phyloP scores from a whole-genome alignment of 2,797 vertebrate genomes.

The Luscinia megarhynchos region DNA sequence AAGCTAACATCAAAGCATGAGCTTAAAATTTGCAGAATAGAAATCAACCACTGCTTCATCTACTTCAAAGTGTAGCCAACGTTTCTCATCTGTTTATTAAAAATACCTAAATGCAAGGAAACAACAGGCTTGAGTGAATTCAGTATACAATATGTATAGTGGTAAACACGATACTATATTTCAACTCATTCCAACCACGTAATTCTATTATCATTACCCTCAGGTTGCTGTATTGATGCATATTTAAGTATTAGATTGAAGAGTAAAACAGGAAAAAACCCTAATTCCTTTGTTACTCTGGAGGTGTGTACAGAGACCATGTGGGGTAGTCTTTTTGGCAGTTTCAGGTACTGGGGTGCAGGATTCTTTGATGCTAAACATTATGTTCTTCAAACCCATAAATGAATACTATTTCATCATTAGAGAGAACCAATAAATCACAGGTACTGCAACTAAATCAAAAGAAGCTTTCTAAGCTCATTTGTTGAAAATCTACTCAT shows the following conservation, averaged over 20 bases:
- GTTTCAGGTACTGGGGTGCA: background rate
- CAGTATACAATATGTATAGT: background rate
- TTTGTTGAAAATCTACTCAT: background rate
- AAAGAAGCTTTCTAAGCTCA: background rate
- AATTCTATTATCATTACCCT: slow-evolving; percentile 40
- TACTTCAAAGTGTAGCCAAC: slow-evolving; percentile 74
- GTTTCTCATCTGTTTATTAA: slow-evolving; percentile 71
- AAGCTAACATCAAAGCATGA: slow-evolving; percentile 76
- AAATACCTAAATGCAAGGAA: slow-evolving; percentile 67
- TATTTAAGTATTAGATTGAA: slow-evolving; percentile 21
- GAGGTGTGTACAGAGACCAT: background rate
- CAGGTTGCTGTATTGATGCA: slow-evolving; percentile 20
- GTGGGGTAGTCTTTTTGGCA: background rate
- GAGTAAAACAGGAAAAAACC: background rate
- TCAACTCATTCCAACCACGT: background rate
- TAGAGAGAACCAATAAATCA: background rate
- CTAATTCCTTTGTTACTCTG: slow-evolving; percentile 9
- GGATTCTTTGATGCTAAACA: background rate
- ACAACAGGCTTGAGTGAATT: slow-evolving; percentile 63
- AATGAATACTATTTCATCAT: background rate
- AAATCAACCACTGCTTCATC: slow-evolving; percentile 68
- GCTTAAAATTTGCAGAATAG: slow-evolving; percentile 72
- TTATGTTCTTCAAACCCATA: background rate
- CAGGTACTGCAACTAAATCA: background rate
- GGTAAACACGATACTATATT: slow-evolving; percentile 19